Base-by-base conservation (phyloP, 2,113 vertebrate genomes). In the Laticauda laticaudata region DNA sequence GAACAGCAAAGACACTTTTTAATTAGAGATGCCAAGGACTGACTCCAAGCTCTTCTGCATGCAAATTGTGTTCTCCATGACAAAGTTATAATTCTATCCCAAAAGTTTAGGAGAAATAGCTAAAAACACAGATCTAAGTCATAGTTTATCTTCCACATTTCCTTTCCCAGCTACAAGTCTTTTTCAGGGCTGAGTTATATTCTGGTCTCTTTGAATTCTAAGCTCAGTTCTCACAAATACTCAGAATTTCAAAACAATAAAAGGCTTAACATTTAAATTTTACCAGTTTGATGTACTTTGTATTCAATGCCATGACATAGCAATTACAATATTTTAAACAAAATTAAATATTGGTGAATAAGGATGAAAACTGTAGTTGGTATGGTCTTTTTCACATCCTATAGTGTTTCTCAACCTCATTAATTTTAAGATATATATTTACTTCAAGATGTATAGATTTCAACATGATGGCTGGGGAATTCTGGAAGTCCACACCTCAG, bases 151-250 rank as follows among this genome's bases (percentile, higher is more conserved):
- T 97, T 87, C 96, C 94, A 89, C 90, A 86, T 92, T 94, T 95
- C 26, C 53, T 91, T 92, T 81, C 88, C 1, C 1, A 92, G 90
- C 39, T 2, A 91, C 95, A 94, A 93, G 64, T 87, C 91, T 93
- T 87, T 34, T 61, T 97, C 95, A 97, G 93, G 91, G 89, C 94
- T 86, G 93, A 54, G 54, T 57, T 93, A 53, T 26, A 94, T 3
- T 8, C 3, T 64, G 3, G 87, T 93, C 91, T 59, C 88, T 89
- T 93, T 11, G 93, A 92, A 91, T 91, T 96, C 95, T 95, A 92
- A 94, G 90, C 51, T 92, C 85, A 93, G 69, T 94, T 91, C n/a
- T 96, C 95, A 95, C 96, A 93, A 95, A 97, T 96, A 95, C 56
- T 96, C 96, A 94, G 0, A 0, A 18, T 92, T 91, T 91, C 93